Evolutionary conservation across 2,113 vertebrate genomes (phyloP).

Genomic region (Chelonoidis abingdonii): DNA sequence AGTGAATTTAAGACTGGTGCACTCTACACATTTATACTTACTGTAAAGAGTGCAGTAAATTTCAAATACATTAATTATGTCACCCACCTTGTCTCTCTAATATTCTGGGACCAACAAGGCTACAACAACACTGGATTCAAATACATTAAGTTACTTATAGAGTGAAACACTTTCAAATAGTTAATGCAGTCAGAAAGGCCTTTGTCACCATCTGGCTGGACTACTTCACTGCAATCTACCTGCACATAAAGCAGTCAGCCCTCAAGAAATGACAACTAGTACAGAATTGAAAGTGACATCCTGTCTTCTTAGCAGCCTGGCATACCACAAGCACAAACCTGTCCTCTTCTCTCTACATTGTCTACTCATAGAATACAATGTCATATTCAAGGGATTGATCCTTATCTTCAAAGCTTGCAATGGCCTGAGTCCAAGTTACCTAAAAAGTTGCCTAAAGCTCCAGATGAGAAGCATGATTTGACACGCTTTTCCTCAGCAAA

Average conservation of each 20-base stretch:
- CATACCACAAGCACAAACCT: background rate
- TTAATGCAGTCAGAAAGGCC: background rate
- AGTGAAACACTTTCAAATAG: background rate
- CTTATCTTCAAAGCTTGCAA: background rate
- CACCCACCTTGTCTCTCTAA: background rate
- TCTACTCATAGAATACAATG: background rate
- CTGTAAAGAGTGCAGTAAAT: conserved; percentile 9
- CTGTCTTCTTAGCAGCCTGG: background rate
- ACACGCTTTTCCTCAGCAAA: no score
- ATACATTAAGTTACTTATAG: background rate
- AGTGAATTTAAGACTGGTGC: background rate
- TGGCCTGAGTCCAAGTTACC: background rate
- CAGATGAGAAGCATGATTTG: background rate
- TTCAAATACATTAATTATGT: background rate
- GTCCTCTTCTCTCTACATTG: background rate
- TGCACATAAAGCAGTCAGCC: background rate
- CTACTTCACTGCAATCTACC: background rate
- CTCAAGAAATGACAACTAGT: background rate
- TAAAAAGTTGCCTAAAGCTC: background rate
- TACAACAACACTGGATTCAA: background rate
- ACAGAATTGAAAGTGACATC: background rate
- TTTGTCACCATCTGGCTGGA: background rate
- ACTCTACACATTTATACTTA: background rate
- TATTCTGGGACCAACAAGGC: background rate
- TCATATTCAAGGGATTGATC: fast-evolving